Base-by-base conservation (phyloP, 2,797 vertebrate genomes). In the Syngnathus rostellatus region DNA sequence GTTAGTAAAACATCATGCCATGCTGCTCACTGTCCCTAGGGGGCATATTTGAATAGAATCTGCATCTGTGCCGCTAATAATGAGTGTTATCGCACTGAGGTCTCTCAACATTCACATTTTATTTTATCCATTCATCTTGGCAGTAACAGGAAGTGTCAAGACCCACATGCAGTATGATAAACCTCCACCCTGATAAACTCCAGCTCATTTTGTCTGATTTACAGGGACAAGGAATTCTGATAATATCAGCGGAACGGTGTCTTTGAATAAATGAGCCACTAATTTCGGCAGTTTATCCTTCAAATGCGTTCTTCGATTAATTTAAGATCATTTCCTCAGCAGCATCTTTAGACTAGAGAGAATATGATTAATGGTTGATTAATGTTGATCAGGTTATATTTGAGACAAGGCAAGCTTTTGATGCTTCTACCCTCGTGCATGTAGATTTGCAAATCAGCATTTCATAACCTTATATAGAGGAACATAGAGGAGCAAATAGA, bases 401-500 rank as follows among this genome's bases (percentile, higher is more conserved):
- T 80, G 72, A 68, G 58, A 66, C 69, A 51, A 75, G 72, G 75
- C 76, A 51, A 57, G 70, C 43, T 9, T 76, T 80, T 74, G 74
- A 72, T 54, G 68, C 65, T 55, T 67, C 41, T 11, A 50, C 72
- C 72, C 64, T 71, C 0, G 1, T 68, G 58, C 66, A 74, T 48
- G 68, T 41, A 21, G 71, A 63, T 66, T 63, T 63, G 63, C 72
- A 75, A 65, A 83, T 80, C 81, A 79, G 66, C 62, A 73, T 81
- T 78, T 81, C 67, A 72, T 75, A 67, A 71, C 19, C 0, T 40
- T 40, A 58, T 62, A 68, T 74, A 61, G 31, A 31, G 66, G 45
- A 69, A 65, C 25, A 40, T 73, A 67, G 69, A 71, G 65, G 72
- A 68, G 76, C 67, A 71, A 78, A 75, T 65, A 65, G 37, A 74